These are phyloP conservation scores for Ariopsis seemanni DNA, from an alignment of 2,113 vertebrate species.

Conservation along the genomic window DNA sequence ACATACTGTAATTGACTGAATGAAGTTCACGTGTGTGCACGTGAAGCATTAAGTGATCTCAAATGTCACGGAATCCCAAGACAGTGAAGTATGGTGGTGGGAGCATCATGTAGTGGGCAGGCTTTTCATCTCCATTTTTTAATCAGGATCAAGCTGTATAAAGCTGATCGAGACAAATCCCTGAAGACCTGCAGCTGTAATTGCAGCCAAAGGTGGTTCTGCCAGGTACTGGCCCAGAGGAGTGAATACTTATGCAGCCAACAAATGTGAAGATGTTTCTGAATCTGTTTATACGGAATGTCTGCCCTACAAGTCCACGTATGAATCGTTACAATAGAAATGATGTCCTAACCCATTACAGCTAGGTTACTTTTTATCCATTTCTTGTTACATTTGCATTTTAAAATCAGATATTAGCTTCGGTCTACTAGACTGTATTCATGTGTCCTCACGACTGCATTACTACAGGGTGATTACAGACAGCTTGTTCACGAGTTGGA, in stretches of 20 bases:
- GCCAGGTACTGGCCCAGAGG: not conserved
- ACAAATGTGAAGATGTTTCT: not conserved
- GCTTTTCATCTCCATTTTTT: not conserved
- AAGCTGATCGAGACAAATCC: not conserved
- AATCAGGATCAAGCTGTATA: not conserved
- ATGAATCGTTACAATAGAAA: not conserved
- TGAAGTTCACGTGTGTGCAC: not conserved
- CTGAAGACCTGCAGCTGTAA: not conserved
- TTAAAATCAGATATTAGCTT: not conserved
- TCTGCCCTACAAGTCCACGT: not conserved
- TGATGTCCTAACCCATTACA: no score
- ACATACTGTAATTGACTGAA: not conserved
- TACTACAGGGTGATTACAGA: conserved; percentile 83
- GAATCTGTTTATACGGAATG: not conserved
- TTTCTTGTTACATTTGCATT: not conserved
- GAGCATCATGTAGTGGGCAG: not conserved
- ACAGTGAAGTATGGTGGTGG: not conserved
- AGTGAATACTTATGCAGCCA: not conserved
- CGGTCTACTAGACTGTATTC: not conserved
- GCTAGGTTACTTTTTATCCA: not conserved
- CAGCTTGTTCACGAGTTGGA: conserved; percentile 87
- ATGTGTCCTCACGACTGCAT: not conserved
- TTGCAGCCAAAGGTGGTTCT: not conserved
- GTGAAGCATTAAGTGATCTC: not conserved
- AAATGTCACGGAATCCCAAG: not conserved